Conservation (phyloP, 2,888 invertebrate genomes). For the Trachelus tabidus region DNA sequence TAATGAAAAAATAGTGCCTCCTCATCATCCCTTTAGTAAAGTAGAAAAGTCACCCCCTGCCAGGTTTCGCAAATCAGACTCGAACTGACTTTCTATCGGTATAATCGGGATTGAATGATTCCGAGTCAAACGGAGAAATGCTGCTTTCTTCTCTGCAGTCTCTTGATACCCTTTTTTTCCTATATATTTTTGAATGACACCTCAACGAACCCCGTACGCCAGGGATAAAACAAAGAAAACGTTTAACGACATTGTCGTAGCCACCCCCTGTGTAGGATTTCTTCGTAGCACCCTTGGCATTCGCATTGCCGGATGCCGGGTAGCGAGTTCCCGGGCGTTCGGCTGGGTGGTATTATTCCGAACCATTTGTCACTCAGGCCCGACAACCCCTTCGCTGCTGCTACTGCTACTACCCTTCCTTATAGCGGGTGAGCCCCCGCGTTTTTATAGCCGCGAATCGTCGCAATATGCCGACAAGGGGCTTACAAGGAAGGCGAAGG, state of each 20-base stretch:
- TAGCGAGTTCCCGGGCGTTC: slow-evolving; percentile 47
- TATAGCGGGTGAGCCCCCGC: slow-evolving; percentile 29
- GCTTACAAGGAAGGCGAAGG: slow-evolving; percentile 47
- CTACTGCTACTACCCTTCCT: slow-evolving; percentile 50
- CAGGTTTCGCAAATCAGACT: background rate
- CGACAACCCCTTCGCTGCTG: slow-evolving; percentile 62
- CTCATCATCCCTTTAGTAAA: slow-evolving; percentile 37
- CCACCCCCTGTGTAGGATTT: slow-evolving; percentile 27
- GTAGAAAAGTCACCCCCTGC: slow-evolving; percentile 31
- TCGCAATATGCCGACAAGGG: slow-evolving; percentile 65
- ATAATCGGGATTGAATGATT: background rate
- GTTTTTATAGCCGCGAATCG: slow-evolving; percentile 65
- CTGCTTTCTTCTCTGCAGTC: background rate
- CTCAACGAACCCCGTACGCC: background rate
- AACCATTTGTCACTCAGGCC: slow-evolving; percentile 64
- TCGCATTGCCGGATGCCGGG: slow-evolving; percentile 36
- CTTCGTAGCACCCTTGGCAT: slow-evolving; percentile 25
- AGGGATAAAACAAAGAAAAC: slow-evolving; percentile 51
- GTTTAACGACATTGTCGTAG: slow-evolving; percentile 55
- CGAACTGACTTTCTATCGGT: background rate
- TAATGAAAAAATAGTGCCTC: slow-evolving; percentile 52
- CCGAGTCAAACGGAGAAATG: background rate
- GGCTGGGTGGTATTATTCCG: slow-evolving; percentile 64
- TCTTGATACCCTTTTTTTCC: background rate
- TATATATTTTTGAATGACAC: background rate